Evolutionary conservation across 2,888 invertebrate genomes (phyloP), one percentile per base, ranked within the genome.

Genomic region (Notodonta dromedarius): DNA sequence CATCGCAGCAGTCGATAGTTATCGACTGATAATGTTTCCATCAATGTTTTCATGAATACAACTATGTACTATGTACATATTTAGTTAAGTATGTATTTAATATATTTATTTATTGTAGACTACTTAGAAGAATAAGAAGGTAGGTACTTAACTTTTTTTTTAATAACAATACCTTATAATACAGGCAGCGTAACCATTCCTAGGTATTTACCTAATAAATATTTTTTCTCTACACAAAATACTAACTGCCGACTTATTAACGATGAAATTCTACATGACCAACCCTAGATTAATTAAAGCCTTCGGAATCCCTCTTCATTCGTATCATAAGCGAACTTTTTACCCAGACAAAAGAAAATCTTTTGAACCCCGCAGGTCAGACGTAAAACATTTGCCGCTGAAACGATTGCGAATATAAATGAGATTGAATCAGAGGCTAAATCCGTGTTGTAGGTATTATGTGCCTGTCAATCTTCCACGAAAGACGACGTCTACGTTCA

Each of bases 361-460:
- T 52, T 3, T 11, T 32, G 32, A 50, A 50, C 9, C 50, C 16
- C 16, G 16, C 11, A 16, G 48, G 51, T 24, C 24, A 11, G 52
- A 32, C 32, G 52, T 52, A 52, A 52, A 32, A 52, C 32, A 52
- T 52, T 52, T 52, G 32, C 32, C 52, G 32, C 11, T 52, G 52
- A 32, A 32, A 32, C 32, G 4, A 52, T 32, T 9, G 32, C 13
- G 52, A 52, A 52, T 52, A 7, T 52, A 32, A 52, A 52, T 32
- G 52, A 52, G 52, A 32, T 52, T 52, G 32, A 52, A 32, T 52
- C 32, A 32, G 13, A 32, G 16, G 13, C 51, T 2, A 52, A 52
- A 52, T 52, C 32, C 46, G 13, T 46, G n/a, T 4, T 42, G 11
- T n/a, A 24, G 24, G 24, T 24, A 46, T 46, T 46, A 46, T 46